Evolutionary conservation across 2,113 vertebrate species (phyloP).

Genomic region (Crotalus helleri): DNA sequence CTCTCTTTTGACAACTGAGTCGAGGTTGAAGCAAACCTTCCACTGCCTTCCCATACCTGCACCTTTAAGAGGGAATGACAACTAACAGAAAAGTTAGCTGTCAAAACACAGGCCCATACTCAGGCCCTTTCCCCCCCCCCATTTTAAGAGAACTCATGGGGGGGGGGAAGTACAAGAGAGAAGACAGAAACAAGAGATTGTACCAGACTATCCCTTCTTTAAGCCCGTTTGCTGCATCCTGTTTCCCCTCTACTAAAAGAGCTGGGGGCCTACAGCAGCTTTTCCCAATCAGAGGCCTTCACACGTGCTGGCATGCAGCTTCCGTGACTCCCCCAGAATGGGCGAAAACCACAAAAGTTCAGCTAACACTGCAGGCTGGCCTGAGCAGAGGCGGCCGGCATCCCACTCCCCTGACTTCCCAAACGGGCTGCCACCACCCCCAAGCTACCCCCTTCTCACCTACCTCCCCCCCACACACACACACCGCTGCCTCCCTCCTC

Average conservation of each 20-base stretch:
- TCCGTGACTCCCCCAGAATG: not conserved
- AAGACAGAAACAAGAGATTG: not conserved
- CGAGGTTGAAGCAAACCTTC: not conserved
- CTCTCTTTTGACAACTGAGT: not conserved
- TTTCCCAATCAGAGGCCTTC: not conserved
- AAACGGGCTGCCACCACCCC: no score
- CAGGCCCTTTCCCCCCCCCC: no score
- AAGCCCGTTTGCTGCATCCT: not conserved
- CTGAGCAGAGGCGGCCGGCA: not conserved
- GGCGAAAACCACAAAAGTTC: no score
- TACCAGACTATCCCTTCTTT: not conserved
- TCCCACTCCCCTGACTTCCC: not conserved
- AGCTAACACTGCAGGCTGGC: not conserved
- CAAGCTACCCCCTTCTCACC: not conserved
- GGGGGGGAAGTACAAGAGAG: not conserved
- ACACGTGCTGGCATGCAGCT: not conserved
- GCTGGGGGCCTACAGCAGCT: not conserved
- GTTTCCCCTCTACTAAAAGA: not conserved
- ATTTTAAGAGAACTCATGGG: not conserved
- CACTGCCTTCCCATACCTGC: not conserved
- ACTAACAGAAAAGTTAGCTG: not conserved
- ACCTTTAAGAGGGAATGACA: not conserved
- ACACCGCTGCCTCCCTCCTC: not conserved
- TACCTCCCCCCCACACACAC: accelerated
- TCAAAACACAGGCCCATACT: not conserved